A percentile compares a stretch with the other conserved stretches of the same genome.
phyloP scores from a whole-genome alignment of 2,888 invertebrate genomes.

The Synergus umbraculus region DNA sequence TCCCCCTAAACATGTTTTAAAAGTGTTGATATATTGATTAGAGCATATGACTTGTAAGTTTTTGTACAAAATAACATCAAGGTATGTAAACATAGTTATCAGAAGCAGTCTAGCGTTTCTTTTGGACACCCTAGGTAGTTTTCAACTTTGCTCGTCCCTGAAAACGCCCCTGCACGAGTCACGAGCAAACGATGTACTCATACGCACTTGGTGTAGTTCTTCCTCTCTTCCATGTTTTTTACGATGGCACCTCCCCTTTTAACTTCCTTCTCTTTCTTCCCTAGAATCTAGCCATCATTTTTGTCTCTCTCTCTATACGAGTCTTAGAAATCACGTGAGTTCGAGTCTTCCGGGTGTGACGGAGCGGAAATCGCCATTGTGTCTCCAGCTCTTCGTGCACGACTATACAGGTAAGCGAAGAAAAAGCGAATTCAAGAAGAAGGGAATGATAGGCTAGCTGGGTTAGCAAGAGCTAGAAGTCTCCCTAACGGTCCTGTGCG shows the following conservation, averaged over 20 bases:
- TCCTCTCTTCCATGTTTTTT: constrained; percentile 34
- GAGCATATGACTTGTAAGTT: constrained; percentile 35
- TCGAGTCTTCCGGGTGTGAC: constrained; percentile 65
- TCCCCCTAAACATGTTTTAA: constrained; percentile 12
- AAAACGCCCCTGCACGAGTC: constrained; percentile 45
- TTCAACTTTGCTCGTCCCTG: neutral
- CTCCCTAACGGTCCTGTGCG: constrained; percentile 26
- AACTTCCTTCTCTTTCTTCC: constrained; percentile 38
- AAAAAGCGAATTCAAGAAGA: constrained; percentile 31
- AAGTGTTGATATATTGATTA: constrained; percentile 25
- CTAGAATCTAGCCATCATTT: neutral
- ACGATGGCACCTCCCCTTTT: constrained; percentile 39
- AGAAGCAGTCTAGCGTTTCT: neutral
- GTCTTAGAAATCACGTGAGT: constrained; percentile 61
- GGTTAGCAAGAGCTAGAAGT: constrained; percentile 6
- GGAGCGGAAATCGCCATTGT: constrained; percentile 69
- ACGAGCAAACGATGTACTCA: constrained; percentile 55
- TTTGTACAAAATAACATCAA: neutral
- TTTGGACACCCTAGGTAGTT: neutral
- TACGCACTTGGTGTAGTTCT: constrained; percentile 61
- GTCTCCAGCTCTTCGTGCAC: constrained; percentile 42
- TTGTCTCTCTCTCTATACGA: constrained; percentile 45
- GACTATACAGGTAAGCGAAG: constrained; percentile 40
- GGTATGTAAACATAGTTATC: constrained; percentile 1
- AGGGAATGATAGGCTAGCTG: constrained; percentile 25